Evolutionary conservation across 2,888 invertebrate species (phyloP).

Genomic region (Athalia cordata): DNA sequence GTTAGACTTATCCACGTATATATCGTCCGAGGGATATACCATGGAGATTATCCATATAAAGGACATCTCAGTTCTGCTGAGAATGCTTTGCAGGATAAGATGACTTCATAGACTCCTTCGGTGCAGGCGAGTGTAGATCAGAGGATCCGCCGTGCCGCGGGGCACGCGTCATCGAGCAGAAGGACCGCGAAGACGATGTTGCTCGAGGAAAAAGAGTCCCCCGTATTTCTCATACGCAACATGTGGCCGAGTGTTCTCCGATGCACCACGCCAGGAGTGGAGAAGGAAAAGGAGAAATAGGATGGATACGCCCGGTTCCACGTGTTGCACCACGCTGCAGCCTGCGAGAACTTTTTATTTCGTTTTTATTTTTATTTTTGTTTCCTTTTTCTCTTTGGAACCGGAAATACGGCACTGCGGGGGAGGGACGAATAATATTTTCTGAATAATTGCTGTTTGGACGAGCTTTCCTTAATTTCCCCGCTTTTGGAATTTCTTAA

Average conservation of each 20-base stretch:
- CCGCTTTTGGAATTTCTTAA: neutral
- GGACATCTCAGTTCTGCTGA: slow-evolving; percentile 1
- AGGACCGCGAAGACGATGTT: slow-evolving; percentile 35
- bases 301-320: neutral
- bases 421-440: slow-evolving; percentile 14
- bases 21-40: neutral
- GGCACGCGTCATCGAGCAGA: slow-evolving; percentile 44
- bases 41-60: neutral
- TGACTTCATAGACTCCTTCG: slow-evolving; percentile 8
- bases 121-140: slow-evolving; percentile 17
- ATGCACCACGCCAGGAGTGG: slow-evolving; percentile 3
- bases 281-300: neutral
- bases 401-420: slow-evolving; percentile 23
- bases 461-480: slow-evolving; percentile 26
- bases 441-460: slow-evolving; percentile 39
- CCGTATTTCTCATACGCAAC: slow-evolving; percentile 29
- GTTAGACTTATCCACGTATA: neutral
- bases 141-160: slow-evolving; percentile 23
- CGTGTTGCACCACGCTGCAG: slow-evolving; percentile 19
- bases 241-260: slow-evolving; percentile 36
- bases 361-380: too few relatives aligned
- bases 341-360: neutral
- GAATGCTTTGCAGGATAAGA: slow-evolving; percentile 8
- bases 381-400: neutral
- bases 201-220: slow-evolving; percentile 3